phyloP scores from a whole-genome alignment of 2,797 vertebrate species.

The Spea hammondii region DNA sequence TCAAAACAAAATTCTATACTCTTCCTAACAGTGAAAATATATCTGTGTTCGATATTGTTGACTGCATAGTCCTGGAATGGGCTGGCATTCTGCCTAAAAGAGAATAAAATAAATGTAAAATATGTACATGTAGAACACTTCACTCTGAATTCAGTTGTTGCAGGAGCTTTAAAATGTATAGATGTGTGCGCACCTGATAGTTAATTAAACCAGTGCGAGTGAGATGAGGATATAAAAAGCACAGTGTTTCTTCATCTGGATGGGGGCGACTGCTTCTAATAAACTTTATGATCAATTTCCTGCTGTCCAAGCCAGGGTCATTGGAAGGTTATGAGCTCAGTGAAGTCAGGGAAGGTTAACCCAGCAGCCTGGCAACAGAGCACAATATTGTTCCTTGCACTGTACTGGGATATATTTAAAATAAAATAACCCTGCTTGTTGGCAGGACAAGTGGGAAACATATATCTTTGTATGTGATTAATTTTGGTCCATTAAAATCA shows the following conservation, averaged over 20 bases:
- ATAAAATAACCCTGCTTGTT: not conserved
- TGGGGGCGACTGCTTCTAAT: not conserved
- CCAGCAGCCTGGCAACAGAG: not conserved
- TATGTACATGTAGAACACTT: too few species aligned
- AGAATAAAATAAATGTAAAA: too few species aligned
- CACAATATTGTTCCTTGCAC: not conserved
- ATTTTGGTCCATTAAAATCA: slow-evolving; percentile 4
- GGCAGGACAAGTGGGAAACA: slow-evolving; percentile 26
- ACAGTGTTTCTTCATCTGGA: slow-evolving; percentile 13
- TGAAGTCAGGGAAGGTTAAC: slow-evolving; percentile 3
- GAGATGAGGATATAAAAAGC: slow-evolving; percentile 13
- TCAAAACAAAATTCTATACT: too few species aligned
- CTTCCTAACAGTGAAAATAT: too few species aligned
- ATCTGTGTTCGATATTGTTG: too few species aligned
- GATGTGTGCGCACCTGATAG: slow-evolving; percentile 11
- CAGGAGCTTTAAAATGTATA: not conserved
- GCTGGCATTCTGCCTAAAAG: too few species aligned
- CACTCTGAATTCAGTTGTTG: too few species aligned
- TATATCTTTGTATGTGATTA: slow-evolving; percentile 17
- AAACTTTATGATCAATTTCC: slow-evolving; percentile 29
- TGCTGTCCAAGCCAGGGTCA: slow-evolving; percentile 32
- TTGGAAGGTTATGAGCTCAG: slow-evolving; percentile 11
- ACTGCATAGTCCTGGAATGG: too few species aligned
- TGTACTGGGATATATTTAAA: not conserved
- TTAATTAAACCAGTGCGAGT: slow-evolving; percentile 13